Base-by-base conservation (phyloP, 2,113 vertebrate genomes). In the Labeo catla region DNA sequence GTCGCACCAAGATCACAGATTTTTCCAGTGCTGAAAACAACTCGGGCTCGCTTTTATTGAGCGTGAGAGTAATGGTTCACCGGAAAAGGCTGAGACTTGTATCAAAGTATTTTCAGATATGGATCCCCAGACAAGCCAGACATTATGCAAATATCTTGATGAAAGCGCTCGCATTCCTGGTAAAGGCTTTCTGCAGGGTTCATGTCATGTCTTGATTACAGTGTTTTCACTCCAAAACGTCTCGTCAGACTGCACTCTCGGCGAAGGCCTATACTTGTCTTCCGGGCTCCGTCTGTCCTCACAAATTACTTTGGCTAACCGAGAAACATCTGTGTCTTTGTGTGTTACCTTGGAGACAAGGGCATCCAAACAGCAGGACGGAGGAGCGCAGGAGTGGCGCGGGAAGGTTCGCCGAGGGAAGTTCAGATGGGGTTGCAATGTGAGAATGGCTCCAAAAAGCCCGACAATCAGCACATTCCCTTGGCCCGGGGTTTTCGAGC, bases 391-490 rank as follows among this genome's bases (percentile, higher is more conserved):
- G 72, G 77, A 84, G 83, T 68, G 78, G 28, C 28, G 28, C 28
- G 28, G 72, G 83, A 86, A 82, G 79, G 78, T 85, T 91, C 88
- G 92, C 92, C 93, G 91, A 94, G 88, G 89, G 91, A 93, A 91
- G 92, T 93, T 94, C 89, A 92, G 92, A 91, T 89, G 91, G 90
- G 90, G 91, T 84, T 85, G 92, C 93, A 93, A 93, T 91, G 92
- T 91, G 92, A 93, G 92, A 92, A 90, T 77, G 81, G 90, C 89
- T 65, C 91, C 91, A 89, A 92, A 93, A 92, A 91, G 88, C 61
- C 83, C 88, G 91, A 86, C 70, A 93, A 93, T 95, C 94, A 94
- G 93, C 93, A 93, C 93, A 95, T 95, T 95, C 94, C 93, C 89
- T n/a, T 83, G 85, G 90, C 84, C 91, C 91, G 91, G 81, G 85